A percentile compares a stretch with the other conserved stretches of the same genome.
Conservation (phyloP, 2,113 vertebrate species). For the Lathamus discolor region DNA sequence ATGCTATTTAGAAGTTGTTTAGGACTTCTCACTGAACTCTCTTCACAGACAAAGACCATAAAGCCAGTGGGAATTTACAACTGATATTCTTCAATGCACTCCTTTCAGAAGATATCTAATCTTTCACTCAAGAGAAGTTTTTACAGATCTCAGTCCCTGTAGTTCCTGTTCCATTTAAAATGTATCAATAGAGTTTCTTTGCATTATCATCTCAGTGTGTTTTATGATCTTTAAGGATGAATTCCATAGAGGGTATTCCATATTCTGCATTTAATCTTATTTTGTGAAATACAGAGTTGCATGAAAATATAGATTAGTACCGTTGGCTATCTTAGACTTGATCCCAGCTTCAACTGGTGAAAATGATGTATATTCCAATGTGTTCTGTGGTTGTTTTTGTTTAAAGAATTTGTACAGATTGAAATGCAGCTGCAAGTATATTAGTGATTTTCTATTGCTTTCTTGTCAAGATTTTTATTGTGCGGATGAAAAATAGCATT, state of each 20-base stretch:
- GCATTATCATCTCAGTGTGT: slow-evolving; percentile 8
- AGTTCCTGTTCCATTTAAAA: slow-evolving; percentile 19
- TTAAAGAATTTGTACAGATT: slow-evolving; percentile 74
- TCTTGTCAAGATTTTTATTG: slow-evolving; percentile 77
- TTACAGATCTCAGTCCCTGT: not conserved
- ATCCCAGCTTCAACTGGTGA: slow-evolving; percentile 31
- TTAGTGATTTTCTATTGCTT: slow-evolving; percentile 74
- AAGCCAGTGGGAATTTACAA: not conserved
- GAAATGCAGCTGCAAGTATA: slow-evolving; percentile 72
- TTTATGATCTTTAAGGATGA: slow-evolving; percentile 7
- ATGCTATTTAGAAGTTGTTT: not conserved
- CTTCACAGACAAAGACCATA: not conserved
- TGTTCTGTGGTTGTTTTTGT: slow-evolving; percentile 69
- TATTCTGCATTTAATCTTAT: not conserved
- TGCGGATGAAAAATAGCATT: slow-evolving; percentile 76
- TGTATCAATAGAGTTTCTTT: slow-evolving; percentile 19
- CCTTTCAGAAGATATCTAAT: slow-evolving; percentile 5
- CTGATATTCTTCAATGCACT: not conserved
- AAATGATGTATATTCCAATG: slow-evolving; percentile 58
- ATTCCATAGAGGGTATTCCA: not conserved
- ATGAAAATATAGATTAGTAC: slow-evolving; percentile 42
- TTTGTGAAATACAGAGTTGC: not conserved
- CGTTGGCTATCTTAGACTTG: slow-evolving; percentile 37
- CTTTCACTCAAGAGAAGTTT: not conserved
- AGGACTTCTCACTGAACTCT: not conserved